Base-by-base conservation (phyloP, 2,113 vertebrate genomes). In the Pluvialis apricaria region DNA sequence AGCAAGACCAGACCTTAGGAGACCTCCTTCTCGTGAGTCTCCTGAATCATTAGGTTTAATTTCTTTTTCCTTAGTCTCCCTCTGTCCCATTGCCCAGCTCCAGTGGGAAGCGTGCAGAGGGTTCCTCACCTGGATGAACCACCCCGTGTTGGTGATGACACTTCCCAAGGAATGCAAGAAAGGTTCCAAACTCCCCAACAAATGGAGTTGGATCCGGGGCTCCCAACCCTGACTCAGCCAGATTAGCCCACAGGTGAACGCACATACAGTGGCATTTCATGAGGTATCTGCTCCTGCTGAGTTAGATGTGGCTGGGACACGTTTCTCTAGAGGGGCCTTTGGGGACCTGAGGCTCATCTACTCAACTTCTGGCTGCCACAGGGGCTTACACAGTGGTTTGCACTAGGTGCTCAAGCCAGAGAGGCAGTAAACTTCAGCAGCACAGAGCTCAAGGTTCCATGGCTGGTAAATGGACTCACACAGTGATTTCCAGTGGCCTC, bases 171-270 rank as follows among this genome's bases (percentile, higher is more conserved):
- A 68, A 72, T 9, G 10, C 34, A 68, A 82, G 20, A 69, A 29
- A 79, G 42, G 22, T 31, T 69, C 26, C 42, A 65, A 69, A 26
- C 10, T 52, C 22, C 55, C 44, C 44, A 64, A 29, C 10, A 89
- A 92, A 31, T 29, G 15, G 17, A 72, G 11, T 1, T 51, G 20
- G 64, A 66, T 45, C 32, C 0, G 0, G 9, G 11, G 17, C 4
- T n/a, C 20, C 26, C 55, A 88, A 22, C 52, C 17, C 25, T n/a
- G 25, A 26, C 62, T 45, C 70, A 61, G 52, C 21, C 88, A 34
- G 11, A 72, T 19, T 14, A 68, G 16, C 17, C 32, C 58, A 57
- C 6, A 92, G 71, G 25, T 36, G 24, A 82, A 61, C 71, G n/a
- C 10, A 55, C 12, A 10, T 4, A 21, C 26, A 36, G 49, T 7